These are phyloP conservation scores for Pangasius larnaudii DNA, from an alignment of 2,797 vertebrate genomes.

Conservation along the genomic window DNA sequence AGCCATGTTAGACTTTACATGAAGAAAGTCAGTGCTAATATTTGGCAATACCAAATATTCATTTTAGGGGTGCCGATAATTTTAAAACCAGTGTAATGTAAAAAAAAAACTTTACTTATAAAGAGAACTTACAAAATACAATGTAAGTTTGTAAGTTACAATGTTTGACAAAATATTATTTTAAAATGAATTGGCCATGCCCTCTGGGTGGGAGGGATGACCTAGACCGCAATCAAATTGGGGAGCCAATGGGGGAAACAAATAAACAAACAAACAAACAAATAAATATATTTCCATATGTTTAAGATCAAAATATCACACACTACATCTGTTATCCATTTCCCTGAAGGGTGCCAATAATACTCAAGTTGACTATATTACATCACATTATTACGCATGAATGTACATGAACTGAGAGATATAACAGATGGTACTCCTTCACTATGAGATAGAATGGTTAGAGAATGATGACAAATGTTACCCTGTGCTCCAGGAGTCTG, in stretches of 20 bases:
- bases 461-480: slow-evolving; percentile 53
- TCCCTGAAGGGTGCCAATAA: background rate
- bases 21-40: background rate
- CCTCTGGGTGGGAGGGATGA: background rate
- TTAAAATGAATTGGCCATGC: background rate
- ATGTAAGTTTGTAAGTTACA: background rate
- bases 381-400: background rate
- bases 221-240: background rate
- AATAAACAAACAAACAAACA: background rate
- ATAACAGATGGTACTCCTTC: background rate
- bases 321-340: background rate
- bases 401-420: background rate
- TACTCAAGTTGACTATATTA: background rate
- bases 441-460: background rate
- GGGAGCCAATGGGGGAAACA: background rate
- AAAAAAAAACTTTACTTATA: background rate
- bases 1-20: background rate
- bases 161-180: background rate
- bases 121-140: too few relatives aligned
- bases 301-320: background rate
- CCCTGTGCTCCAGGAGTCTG: slow-evolving; percentile 87
- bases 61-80: background rate
- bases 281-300: background rate
- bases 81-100: background rate
- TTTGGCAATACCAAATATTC: background rate